Conservation (phyloP, 2,797 vertebrate species). For the Melanogrammus aeglefinus region DNA sequence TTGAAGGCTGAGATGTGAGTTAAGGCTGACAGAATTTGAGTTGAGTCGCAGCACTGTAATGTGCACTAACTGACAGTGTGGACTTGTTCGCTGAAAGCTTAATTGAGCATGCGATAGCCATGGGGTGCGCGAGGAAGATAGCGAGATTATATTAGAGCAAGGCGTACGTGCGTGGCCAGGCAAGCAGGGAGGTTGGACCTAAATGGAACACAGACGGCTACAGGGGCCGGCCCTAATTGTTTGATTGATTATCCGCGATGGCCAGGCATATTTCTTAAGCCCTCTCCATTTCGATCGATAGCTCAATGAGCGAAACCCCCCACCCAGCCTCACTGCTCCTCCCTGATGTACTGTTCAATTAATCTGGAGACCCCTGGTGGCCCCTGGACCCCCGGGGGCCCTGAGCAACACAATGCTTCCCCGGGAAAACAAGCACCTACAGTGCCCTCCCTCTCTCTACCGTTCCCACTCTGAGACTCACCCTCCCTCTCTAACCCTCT, state of each 20-base stretch:
- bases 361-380: slow-evolving; percentile 56
- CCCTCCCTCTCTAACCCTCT: too few species aligned
- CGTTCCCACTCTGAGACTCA: background rate
- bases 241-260: slow-evolving; percentile 75
- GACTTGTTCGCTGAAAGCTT: too few species aligned
- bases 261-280: slow-evolving; percentile 69
- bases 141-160: too few species aligned
- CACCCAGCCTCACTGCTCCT: slow-evolving; percentile 57
- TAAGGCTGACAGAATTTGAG: too few species aligned
- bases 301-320: slow-evolving; percentile 64
- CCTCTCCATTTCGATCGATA: slow-evolving; percentile 70
- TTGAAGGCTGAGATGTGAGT: too few species aligned
- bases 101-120: too few species aligned
- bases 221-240: slow-evolving; percentile 70
- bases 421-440: slow-evolving; percentile 41
- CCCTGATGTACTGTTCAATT: slow-evolving; percentile 66
- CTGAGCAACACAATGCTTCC: slow-evolving; percentile 37
- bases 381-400: slow-evolving; percentile 24
- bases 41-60: too few species aligned
- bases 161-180: too few species aligned
- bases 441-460: slow-evolving; percentile 19
- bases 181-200: slow-evolving; percentile 55
- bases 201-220: slow-evolving; percentile 61
- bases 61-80: too few species aligned
- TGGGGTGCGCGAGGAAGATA: too few species aligned